These are phyloP conservation scores for Chitala chitala DNA, from an alignment of 2,113 vertebrate genomes.

Conservation along the genomic window DNA sequence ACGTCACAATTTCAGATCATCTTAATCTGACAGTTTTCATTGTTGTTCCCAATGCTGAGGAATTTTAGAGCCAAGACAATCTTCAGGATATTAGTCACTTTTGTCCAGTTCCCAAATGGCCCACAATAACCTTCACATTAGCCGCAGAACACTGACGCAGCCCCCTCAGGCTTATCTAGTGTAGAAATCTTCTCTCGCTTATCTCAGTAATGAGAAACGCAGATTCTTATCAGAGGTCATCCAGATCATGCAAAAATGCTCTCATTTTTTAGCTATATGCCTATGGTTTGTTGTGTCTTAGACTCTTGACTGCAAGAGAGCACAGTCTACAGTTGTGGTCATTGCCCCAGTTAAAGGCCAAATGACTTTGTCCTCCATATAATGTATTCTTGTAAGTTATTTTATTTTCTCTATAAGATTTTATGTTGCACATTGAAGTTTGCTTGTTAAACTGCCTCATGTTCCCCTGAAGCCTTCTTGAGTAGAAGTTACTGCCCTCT, in stretches of 20 bases:
- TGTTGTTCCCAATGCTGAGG: slow-evolving; percentile 12
- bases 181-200: slow-evolving; percentile 29
- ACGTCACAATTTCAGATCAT: no score
- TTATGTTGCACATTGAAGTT: no score
- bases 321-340: background rate
- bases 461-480: no score
- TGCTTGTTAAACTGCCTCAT: no score
- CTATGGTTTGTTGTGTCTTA: background rate
- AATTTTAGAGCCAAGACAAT: background rate
- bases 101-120: slow-evolving; percentile 24
- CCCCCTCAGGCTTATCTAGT: slow-evolving; percentile 12
- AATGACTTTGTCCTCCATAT: background rate
- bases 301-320: background rate
- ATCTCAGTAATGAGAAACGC: slow-evolving; percentile 31
- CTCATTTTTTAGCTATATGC: slow-evolving; percentile 8
- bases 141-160: slow-evolving; percentile 3
- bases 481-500: no score
- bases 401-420: no score
- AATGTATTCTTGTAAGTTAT: no score
- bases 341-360: background rate
- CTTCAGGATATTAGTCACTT: slow-evolving; percentile 6
- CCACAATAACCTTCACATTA: slow-evolving; percentile 30
- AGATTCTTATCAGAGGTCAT: slow-evolving; percentile 20
- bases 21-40: background rate
- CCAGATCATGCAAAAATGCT: background rate